Evolutionary conservation across 2,888 invertebrate species (phyloP), one percentile per base, ranked within the genome.

Genomic region (Oeneis ivallda): DNA sequence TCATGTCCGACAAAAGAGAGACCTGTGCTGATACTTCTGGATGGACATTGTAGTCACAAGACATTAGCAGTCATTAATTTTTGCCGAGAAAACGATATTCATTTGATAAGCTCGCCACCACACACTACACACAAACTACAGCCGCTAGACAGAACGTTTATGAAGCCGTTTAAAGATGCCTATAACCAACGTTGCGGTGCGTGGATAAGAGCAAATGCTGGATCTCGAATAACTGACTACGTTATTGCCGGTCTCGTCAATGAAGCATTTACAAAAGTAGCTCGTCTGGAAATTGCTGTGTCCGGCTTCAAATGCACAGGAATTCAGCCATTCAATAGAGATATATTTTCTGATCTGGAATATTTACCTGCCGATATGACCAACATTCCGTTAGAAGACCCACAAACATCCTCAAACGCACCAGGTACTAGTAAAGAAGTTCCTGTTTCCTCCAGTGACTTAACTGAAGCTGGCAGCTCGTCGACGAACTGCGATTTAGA

Each of bases 91-190:
- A 74, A 74, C 10, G 72, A 70, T 11, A 73, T 75, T 13, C 72
- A 53, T 39, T 72, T 52, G 65, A 68, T 68, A 62, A 67, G 70
- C 53, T 64, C 69, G 45, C 74, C 73, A 68, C 73, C 74, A 53
- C 73, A 74, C 62, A 71, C 71, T 5, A 73, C 73, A 9, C 73
- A 73, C 59, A 72, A 73, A 54, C 70, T 76, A 8, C 73, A 75
- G 54, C 75, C 72, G 10, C 63, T 74, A 43, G 74, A 76, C 61
- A 68, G 72, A 32, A 60, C 72, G 49, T 73, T 74, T 56, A 73
- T 74, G 71, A 72, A 71, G 54, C 73, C 74, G 13, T 71, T 75
- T 54, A 75, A 75, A 65, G 61, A 70, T 67, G 70, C n/a, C n/a
- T n/a, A n/a, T n/a, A n/a, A n/a, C n/a, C n/a, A n/a, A n/a, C 71